Evolutionary conservation across 2,113 vertebrate genomes (phyloP), one percentile per base, ranked within the genome.

Genomic region (Carassius carassius): DNA sequence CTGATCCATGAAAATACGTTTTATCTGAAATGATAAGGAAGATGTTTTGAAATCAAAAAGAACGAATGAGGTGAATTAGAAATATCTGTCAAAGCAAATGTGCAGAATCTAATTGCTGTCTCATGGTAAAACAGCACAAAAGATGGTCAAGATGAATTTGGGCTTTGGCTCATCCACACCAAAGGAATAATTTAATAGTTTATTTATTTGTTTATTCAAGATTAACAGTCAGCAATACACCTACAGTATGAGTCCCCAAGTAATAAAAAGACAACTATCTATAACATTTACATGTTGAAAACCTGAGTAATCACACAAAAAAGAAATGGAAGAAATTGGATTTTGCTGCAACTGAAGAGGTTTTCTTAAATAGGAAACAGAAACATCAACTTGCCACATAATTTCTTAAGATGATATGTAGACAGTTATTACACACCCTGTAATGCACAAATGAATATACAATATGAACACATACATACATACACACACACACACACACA

Each of bases 341-440:
- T 17, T 49, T 16, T 51, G 29, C 29, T 56, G 16, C 25, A 78
- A 8, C n/a, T 60, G 19, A 51, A 25, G 29, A 29, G 23, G 21
- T 2, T 60, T 60, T 78, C 77, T 29, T 19, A 44, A 44, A 44
- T 79, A 47, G 37, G 35, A 29, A 79, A 19, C 58, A 19, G 58
- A 63, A 47, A 35, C 47, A 54, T 29, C 49, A 76, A 76, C 49
- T 32, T 81, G 60, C 25, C 62, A 32, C 25, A 67, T 51, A 35
- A 81, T 81, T 81, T 51, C n/a, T 81, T 2, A 81, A 67, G 60
- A 67, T 29, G n/a, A 17, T 65, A 21, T 80, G 37, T 3, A 79
- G 58, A 65, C n/a, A 21, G 73, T 51, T 29, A 73, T 21, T 82
- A 86, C 17, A 37, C 35, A 21, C 19, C 12, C 10, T 41, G 32